phyloP scores from a whole-genome alignment of 2,888 invertebrate species.

The Cheilosia soror region DNA sequence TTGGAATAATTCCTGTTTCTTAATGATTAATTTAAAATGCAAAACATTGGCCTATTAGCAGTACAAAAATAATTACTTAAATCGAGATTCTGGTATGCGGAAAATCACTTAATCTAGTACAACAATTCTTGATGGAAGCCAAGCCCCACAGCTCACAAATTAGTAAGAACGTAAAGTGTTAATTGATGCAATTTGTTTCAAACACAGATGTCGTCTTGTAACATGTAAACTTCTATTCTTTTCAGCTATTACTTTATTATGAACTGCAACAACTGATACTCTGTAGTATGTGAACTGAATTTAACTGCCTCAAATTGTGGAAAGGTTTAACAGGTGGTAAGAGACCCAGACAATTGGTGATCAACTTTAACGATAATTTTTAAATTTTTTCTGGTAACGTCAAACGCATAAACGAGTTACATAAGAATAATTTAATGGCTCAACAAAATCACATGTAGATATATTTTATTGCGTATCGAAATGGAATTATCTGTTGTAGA shows the following conservation, averaged over 20 bases:
- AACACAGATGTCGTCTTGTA: not conserved
- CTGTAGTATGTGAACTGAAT: too few species aligned
- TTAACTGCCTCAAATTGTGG: too few species aligned
- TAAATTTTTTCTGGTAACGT: not conserved
- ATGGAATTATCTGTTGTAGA: too few species aligned
- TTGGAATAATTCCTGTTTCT: not conserved
- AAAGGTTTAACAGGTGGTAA: not conserved
- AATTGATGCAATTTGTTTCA: constrained; percentile 31
- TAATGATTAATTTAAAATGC: constrained; percentile 8
- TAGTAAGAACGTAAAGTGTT: not conserved
- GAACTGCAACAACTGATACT: too few species aligned
- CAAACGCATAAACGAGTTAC: too few species aligned
- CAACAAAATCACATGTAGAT: too few species aligned
- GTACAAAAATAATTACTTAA: constrained; percentile 10
- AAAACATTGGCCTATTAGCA: constrained; percentile 15
- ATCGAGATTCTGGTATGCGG: constrained; percentile 1
- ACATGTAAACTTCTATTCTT: constrained; percentile 18
- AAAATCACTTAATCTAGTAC: constrained; percentile 3
- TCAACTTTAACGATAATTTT: not conserved
- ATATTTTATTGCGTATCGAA: too few species aligned
- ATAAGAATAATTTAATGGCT: too few species aligned
- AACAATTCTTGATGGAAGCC: not conserved
- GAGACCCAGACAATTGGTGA: not conserved
- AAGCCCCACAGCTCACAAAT: not conserved
- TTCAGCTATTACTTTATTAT: not conserved